A percentile compares a stretch with the other conserved stretches of the same genome.
These are phyloP conservation scores for Sylvicola cinctus DNA, from an alignment of 2,888 invertebrate genomes.

Conservation along the genomic window DNA sequence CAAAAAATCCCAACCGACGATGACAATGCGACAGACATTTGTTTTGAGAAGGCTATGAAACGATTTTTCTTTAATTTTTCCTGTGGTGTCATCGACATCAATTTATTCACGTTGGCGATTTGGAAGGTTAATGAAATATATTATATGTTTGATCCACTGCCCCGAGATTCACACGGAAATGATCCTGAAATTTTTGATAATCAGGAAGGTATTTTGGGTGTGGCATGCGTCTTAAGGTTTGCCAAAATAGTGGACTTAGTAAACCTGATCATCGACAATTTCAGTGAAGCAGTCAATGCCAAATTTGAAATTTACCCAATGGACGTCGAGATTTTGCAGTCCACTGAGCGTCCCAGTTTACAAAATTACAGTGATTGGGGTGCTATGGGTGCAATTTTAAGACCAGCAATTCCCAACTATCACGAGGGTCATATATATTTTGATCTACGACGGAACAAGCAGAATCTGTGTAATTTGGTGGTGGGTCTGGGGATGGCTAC, in stretches of 20 bases:
- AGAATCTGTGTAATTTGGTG: slow-evolving; percentile 11
- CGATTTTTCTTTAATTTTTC: too few species aligned
- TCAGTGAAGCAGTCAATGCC: slow-evolving; percentile 8
- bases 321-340: slow-evolving; percentile 3
- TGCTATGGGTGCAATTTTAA: slow-evolving; percentile 22
- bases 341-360: slow-evolving; percentile 20
- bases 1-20: too few species aligned
- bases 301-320: background rate
- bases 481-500: slow-evolving; percentile 9
- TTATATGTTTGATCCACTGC: slow-evolving; percentile 37
- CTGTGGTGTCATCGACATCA: too few species aligned
- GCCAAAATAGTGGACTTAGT: slow-evolving; percentile 10
- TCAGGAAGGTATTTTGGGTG: slow-evolving; percentile 5
- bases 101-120: too few species aligned
- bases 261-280: slow-evolving; percentile 4
- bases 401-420: slow-evolving; percentile 10
- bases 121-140: slow-evolving; percentile 30
- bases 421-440: slow-evolving; percentile 11
- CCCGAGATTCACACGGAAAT: slow-evolving; percentile 32
- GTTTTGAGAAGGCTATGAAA: too few species aligned
- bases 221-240: slow-evolving; percentile 9
- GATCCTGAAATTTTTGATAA: slow-evolving; percentile 7
- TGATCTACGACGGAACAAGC: slow-evolving; percentile 9
- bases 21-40: too few species aligned
- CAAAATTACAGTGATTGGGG: slow-evolving; percentile 21